These are phyloP conservation scores for Hephaestus fuliginosus DNA, from an alignment of 2,797 vertebrate genomes.

Conservation along the genomic window DNA sequence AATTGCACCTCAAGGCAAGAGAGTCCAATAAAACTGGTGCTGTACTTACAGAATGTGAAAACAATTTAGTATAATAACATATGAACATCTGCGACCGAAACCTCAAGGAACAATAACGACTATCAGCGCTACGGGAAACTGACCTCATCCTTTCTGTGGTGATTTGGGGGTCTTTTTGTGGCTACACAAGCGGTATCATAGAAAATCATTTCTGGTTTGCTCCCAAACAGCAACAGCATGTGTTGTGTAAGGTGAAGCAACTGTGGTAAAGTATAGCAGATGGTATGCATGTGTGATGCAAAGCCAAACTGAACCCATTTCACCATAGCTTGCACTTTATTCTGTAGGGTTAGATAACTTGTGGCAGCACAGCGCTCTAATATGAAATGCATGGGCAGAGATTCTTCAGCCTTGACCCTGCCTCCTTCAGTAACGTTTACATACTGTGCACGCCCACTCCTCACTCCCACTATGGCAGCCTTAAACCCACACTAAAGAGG, in stretches of 20 bases:
- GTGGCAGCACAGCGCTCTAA: not conserved
- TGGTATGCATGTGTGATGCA: conserved; percentile 17
- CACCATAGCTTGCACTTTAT: conserved; percentile 3
- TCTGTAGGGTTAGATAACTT: not conserved
- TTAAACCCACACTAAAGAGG: conserved; percentile 19
- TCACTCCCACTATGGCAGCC: conserved; percentile 20
- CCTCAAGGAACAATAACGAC: not conserved
- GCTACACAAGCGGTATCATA: conserved; percentile 1
- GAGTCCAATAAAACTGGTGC: conserved; percentile 26
- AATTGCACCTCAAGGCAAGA: not conserved
- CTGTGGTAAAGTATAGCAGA: conserved; percentile 8
- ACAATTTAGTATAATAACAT: conserved; percentile 43
- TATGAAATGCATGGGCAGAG: conserved; percentile 13
- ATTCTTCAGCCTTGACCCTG: conserved; percentile 24
- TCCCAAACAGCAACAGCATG: conserved; percentile 11
- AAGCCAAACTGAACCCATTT: conserved; percentile 20
- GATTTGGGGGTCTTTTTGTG: not conserved
- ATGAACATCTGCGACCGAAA: conserved; percentile 15
- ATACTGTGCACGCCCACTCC: conserved; percentile 7
- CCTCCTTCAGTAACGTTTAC: conserved; percentile 17
- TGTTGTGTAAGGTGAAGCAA: not conserved
- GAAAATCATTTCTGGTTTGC: not conserved
- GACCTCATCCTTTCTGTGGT: conserved; percentile 19
- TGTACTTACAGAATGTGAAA: conserved; percentile 44
- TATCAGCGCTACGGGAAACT: conserved; percentile 7